Evolutionary conservation across 2,113 vertebrate genomes (phyloP).

Genomic region (Terrapene triunguis): DNA sequence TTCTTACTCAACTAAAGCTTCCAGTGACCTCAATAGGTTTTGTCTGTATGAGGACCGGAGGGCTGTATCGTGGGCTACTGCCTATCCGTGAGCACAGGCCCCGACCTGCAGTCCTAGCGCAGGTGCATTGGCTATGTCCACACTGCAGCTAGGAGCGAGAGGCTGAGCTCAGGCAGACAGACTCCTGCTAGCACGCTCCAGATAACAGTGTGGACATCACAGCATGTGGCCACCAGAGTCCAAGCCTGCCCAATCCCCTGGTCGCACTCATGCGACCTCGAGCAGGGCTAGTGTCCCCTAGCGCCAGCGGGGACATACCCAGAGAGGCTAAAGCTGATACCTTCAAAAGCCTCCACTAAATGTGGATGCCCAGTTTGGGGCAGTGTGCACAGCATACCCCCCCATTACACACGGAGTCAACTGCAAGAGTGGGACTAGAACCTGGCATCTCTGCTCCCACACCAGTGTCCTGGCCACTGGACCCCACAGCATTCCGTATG

Average conservation of each 20-base stretch:
- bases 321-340: not conserved
- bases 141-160: too few species aligned
- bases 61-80: not conserved
- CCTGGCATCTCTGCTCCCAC: not conserved
- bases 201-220: not conserved
- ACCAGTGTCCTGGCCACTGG: not conserved
- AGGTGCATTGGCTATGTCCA: too few species aligned
- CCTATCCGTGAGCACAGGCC: too few species aligned
- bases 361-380: not conserved
- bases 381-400: too few species aligned
- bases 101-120: too few species aligned
- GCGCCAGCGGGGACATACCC: not conserved
- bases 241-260: not conserved
- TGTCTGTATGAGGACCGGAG: not conserved
- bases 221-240: fast-evolving
- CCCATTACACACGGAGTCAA: not conserved
- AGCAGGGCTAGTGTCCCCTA: not conserved
- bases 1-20: not conserved
- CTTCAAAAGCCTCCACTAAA: not conserved
- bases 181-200: not conserved
- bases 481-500: fast-evolving
- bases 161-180: not conserved
- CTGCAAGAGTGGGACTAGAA: not conserved
- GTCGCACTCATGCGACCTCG: not conserved
- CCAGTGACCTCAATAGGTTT: not conserved